A percentile compares a stretch with the other conserved stretches of the same genome.
Conservation (phyloP, 2,888 invertebrate species). For the Dendrolimus houi region DNA sequence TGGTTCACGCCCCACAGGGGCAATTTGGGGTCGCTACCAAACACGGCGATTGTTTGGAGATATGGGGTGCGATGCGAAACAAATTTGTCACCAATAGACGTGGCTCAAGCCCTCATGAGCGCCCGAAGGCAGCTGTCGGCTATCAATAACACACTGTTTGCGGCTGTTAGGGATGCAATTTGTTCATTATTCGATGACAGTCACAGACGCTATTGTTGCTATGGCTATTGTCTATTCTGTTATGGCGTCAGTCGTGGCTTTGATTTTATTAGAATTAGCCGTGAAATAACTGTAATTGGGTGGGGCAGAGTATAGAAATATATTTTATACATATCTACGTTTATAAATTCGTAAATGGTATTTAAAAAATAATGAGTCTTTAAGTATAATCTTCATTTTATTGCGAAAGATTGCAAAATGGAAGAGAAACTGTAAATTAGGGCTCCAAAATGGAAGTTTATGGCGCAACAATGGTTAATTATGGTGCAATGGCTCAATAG, state of each 20-base stretch:
- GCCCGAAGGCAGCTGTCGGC: constrained; percentile 48
- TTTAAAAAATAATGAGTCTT: no score
- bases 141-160: constrained; percentile 63
- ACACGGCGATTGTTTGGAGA: constrained; percentile 30
- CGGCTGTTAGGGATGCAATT: constrained; percentile 64
- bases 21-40: constrained; percentile 38
- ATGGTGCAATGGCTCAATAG: no score
- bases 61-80: constrained; percentile 49
- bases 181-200: constrained; percentile 63
- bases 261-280: background rate
- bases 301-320: no score
- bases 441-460: no score
- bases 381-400: no score
- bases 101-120: constrained; percentile 26
- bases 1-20: constrained; percentile 44
- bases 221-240: constrained; percentile 16
- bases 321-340: no score
- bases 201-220: constrained; percentile 50
- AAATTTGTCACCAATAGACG: constrained; percentile 65
- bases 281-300: background rate
- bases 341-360: no score
- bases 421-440: no score
- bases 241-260: constrained; percentile 12
- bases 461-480: no score
- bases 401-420: no score